phyloP scores from a whole-genome alignment of 92 coral and sea anemone genomes.

The Epizoanthus scotinus region DNA sequence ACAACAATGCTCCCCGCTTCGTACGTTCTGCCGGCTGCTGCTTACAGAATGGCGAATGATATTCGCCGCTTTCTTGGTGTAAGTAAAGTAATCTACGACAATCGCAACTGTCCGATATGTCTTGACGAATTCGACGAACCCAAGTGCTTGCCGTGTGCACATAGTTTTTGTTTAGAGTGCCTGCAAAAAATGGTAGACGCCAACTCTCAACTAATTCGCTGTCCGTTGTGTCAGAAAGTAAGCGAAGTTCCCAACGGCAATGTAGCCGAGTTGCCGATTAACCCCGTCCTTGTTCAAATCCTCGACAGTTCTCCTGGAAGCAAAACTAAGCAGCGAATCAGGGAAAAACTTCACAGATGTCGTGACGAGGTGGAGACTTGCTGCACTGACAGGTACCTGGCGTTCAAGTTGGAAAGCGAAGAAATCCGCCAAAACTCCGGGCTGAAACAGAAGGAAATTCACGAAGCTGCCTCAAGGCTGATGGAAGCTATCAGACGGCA shows the following conservation, averaged over 20 bases:
- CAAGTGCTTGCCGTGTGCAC: constrained; percentile 40
- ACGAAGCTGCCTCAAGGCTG: constrained; percentile 25
- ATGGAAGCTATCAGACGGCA: constrained; percentile 28
- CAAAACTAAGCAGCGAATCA: constrained; percentile 17
- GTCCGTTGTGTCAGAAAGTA: constrained; percentile 35
- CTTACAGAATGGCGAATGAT: constrained; percentile 38
- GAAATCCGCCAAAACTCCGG: constrained; percentile 31
- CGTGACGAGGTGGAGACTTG: constrained; percentile 26
- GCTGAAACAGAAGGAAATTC: constrained; percentile 33
- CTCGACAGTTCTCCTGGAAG: constrained; percentile 35
- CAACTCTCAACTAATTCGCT: constrained; percentile 14
- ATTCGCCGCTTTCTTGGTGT: constrained; percentile 41
- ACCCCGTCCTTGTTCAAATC: constrained; percentile 27
- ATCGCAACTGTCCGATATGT: constrained; percentile 36
- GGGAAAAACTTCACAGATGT: constrained; percentile 25
- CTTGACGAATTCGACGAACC: constrained; percentile 37
- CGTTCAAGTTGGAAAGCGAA: constrained; percentile 40
- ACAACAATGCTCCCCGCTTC: constrained; percentile 43
- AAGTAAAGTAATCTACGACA: constrained; percentile 35
- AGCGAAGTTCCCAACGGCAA: constrained; percentile 26
- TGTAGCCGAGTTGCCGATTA: constrained; percentile 25
- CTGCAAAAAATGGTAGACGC: constrained; percentile 27
- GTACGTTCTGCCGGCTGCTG: constrained; percentile 24
- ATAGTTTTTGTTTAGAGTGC: constrained; percentile 41
- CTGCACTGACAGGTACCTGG: constrained; percentile 41